Evolutionary conservation across 2,797 vertebrate genomes (phyloP), one percentile per base, ranked within the genome.

Genomic region (Siniperca obscura): DNA sequence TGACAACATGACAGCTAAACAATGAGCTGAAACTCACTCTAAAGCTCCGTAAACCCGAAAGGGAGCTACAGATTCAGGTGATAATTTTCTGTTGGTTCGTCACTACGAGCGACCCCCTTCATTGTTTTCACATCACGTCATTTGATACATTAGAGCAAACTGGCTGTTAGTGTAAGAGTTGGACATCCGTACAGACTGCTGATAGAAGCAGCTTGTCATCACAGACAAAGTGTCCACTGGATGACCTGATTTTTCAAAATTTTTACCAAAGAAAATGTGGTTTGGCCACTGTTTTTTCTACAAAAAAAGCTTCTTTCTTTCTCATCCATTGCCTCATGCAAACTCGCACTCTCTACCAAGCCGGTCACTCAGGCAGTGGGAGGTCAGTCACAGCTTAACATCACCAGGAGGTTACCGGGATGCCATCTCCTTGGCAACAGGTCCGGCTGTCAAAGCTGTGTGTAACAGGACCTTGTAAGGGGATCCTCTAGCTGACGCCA

Each of bases 381-480:
- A 62, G 76, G 75, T 78, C 70, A 67, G 65, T 66, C 59, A 8
- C 50, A 83, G 81, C 79, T 46, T 70, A 61, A 57, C 73, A 19
- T 70, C 83, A 48, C 34, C 53, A 7, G 71, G 76, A 78, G 86
- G 79, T 83, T 85, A 83, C 70, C 50, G 52, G 74, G 90, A 86
- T 69, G 75, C 78, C 66, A 40, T 93, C 91, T 65, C 93, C 86
- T 65, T 77, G 83, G 92, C 72, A 91, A 93, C 90, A 13, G 65
- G 79, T 52, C 77, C 14, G 74, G 46, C 81, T 78, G 72, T 86
- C 80, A 53, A 50, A 78, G 85, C 76, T 68, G 70, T 67, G 84
- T 83, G 91, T 84, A 93, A 94, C 86, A 77, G 70, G 82, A 91
- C 62, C 81, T 78, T 69, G 92, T 88, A 90, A 93, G 82, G 85